These are phyloP conservation scores for Huso huso DNA, from an alignment of 2,797 vertebrate genomes.

Conservation along the genomic window DNA sequence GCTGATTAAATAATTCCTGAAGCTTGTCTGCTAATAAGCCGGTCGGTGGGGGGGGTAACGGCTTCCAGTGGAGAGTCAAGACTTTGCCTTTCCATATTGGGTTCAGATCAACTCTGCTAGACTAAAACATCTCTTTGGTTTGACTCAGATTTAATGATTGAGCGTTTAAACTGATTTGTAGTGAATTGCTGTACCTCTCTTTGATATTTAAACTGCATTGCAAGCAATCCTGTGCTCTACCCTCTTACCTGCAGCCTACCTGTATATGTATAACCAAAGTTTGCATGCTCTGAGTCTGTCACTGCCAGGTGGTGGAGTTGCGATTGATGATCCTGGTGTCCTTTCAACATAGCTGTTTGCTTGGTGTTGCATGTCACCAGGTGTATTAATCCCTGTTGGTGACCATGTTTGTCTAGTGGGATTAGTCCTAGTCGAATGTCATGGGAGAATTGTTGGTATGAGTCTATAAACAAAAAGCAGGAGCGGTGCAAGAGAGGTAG, in stretches of 20 bases:
- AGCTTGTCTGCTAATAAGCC: conserved; percentile 39
- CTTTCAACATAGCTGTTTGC: not conserved
- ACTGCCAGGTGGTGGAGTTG: too few species aligned
- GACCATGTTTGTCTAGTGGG: not conserved
- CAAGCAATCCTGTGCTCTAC: too few species aligned
- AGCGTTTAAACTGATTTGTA: too few species aligned
- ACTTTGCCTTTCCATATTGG: conserved; percentile 21
- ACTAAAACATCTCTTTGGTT: conserved; percentile 7
- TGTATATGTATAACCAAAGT: too few species aligned
- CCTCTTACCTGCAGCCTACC: too few species aligned
- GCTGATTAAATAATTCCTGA: not conserved
- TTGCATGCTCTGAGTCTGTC: too few species aligned
- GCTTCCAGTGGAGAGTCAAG: too few species aligned
- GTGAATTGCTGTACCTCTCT: too few species aligned
- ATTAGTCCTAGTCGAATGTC: conserved; percentile 1
- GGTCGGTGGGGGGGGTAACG: conserved; percentile 29
- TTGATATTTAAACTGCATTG: too few species aligned
- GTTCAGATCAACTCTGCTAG: conserved; percentile 1
- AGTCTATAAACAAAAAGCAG: not conserved
- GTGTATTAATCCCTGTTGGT: not conserved
- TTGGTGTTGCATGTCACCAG: not conserved
- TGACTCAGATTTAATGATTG: not conserved
- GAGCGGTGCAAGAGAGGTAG: too few species aligned
- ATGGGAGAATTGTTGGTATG: not conserved
- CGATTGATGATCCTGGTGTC: not conserved